phyloP scores from a whole-genome alignment of 2,797 vertebrate genomes.

The Philypnodon macrostomus region DNA sequence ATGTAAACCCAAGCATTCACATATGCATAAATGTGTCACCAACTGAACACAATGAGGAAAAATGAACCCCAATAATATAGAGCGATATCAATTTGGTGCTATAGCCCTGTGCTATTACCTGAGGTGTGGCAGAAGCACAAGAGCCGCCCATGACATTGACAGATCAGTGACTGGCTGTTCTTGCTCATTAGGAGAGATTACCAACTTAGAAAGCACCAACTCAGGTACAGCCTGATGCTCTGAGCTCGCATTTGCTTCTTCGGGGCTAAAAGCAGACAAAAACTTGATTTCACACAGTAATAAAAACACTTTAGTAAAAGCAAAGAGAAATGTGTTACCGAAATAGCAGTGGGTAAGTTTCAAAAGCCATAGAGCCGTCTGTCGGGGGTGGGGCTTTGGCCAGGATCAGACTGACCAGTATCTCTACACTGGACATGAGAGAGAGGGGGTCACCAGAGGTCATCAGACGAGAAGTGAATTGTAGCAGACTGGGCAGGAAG shows the following conservation, averaged over 20 bases:
- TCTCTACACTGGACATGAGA: conserved; percentile 75
- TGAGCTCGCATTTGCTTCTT: conserved; percentile 17
- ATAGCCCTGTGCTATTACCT: conserved; percentile 71
- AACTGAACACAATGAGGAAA: background rate
- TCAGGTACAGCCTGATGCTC: conserved; percentile 71
- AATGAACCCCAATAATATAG: no score
- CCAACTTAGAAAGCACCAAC: conserved; percentile 81
- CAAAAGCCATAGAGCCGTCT: conserved; percentile 91
- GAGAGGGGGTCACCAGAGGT: conserved; percentile 50
- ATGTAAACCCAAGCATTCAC: no score
- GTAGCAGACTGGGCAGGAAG: conserved; percentile 87
- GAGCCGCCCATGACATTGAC: conserved; percentile 85
- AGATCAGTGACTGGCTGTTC: conserved; percentile 69
- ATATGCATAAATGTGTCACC: no score
- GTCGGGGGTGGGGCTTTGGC: conserved; percentile 90
- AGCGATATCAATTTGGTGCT: no score
- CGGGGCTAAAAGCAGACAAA: conserved; percentile 4
- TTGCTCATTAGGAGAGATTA: conserved; percentile 66
- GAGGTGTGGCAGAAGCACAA: conserved; percentile 90
- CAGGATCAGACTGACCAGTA: conserved; percentile 87
- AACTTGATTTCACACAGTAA: no score
- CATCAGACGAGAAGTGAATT: conserved; percentile 80
- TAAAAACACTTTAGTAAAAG: no score
- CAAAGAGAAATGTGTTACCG: conserved; percentile 75
- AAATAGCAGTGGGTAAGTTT: conserved; percentile 93